Conservation (phyloP, 2,797 vertebrate species). For the Myotis planiceps region DNA sequence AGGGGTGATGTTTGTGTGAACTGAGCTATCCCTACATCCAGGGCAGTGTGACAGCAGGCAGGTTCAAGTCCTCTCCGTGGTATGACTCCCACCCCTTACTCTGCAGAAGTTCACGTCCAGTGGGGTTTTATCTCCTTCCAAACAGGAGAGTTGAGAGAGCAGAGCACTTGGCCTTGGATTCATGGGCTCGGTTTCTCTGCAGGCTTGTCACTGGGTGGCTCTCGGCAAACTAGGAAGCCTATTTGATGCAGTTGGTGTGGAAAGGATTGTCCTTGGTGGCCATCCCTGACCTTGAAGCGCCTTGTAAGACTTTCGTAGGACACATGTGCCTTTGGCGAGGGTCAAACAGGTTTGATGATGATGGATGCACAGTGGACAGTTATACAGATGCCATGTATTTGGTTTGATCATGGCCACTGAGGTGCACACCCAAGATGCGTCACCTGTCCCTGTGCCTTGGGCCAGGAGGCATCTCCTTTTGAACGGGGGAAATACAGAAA, state of each 20-base stretch:
- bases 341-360: background rate
- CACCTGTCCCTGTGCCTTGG: too few relatives aligned
- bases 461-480: background rate
- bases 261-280: too few relatives aligned
- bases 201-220: background rate
- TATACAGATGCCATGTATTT: background rate
- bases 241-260: accelerated
- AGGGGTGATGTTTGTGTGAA: accelerated
- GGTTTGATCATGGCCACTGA: background rate
- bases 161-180: background rate
- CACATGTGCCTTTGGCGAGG: background rate
- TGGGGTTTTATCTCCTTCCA: background rate
- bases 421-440: accelerated
- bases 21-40: too few relatives aligned
- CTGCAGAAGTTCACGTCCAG: accelerated
- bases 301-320: background rate
- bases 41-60: accelerated
- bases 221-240: background rate
- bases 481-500: too few relatives aligned
- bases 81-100: accelerated
- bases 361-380: background rate
- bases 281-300: background rate
- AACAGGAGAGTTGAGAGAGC: background rate
- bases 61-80: accelerated
- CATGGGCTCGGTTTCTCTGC: accelerated